phyloP scores from a whole-genome alignment of 2,113 vertebrate species.

The Cavia aperea region DNA sequence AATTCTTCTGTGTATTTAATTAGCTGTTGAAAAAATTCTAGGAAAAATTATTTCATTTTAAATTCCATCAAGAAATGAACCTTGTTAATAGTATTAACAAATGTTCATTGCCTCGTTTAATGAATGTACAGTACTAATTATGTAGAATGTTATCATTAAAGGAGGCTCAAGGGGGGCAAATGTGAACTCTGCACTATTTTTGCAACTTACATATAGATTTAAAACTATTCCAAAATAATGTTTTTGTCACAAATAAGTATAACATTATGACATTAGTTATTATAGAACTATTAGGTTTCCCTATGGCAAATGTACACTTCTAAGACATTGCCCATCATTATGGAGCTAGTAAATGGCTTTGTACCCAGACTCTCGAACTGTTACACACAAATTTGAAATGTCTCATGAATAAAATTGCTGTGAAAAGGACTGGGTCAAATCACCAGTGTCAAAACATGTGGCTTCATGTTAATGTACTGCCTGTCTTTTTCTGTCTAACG shows the following conservation, averaged over 20 bases:
- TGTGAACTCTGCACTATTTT: not conserved
- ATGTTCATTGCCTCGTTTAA: not conserved
- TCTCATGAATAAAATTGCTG: not conserved
- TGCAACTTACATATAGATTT: not conserved
- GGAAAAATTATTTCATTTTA: slow-evolving; percentile 47
- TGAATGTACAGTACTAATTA: not conserved
- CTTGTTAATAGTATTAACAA: not conserved
- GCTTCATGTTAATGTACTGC: not conserved
- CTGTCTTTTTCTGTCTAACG: not conserved
- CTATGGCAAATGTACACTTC: not conserved
- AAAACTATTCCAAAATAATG: not conserved
- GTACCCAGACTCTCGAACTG: not conserved
- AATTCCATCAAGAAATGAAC: not conserved
- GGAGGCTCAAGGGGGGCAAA: not conserved
- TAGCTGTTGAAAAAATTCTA: slow-evolving; percentile 90
- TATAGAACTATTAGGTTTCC: not conserved
- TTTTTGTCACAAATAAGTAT: not conserved
- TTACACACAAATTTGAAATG: not conserved
- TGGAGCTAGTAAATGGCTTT: not conserved
- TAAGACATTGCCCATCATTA: not conserved
- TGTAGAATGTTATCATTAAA: not conserved
- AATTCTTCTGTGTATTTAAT: slow-evolving; percentile 52
- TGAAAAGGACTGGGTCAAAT: not conserved
- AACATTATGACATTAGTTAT: not conserved
- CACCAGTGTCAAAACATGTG: not conserved